Conservation (phyloP, 2,797 vertebrate genomes). For the Philypnodon macrostomus region DNA sequence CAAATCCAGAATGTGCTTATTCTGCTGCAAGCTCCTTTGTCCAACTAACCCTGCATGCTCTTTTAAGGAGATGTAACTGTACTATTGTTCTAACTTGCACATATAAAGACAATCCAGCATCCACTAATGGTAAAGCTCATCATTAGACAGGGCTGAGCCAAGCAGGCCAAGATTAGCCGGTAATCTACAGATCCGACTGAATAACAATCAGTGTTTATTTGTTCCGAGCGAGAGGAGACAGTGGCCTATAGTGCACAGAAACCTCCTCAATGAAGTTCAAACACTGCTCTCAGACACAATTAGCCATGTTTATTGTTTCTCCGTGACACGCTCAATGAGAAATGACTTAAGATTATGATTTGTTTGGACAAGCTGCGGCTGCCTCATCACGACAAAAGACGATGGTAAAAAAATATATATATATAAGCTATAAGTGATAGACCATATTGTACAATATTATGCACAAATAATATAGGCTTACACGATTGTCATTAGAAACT, state of each 20-base stretch:
- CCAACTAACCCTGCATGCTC: slow-evolving; percentile 52
- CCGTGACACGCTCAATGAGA: slow-evolving; percentile 42
- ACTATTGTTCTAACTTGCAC: slow-evolving; percentile 39
- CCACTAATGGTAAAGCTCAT: slow-evolving; percentile 38
- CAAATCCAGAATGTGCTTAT: slow-evolving; percentile 36
- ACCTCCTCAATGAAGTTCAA: slow-evolving; percentile 34
- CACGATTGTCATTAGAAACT: too few relatives aligned
- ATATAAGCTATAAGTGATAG: too few relatives aligned
- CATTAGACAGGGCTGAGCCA: slow-evolving; percentile 34
- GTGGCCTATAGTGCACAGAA: slow-evolving; percentile 19
- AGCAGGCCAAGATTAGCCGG: slow-evolving; percentile 45
- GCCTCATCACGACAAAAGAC: slow-evolving; percentile 22
- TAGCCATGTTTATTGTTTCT: slow-evolving; percentile 71
- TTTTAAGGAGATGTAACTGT: slow-evolving; percentile 31
- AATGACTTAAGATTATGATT: slow-evolving; percentile 68
- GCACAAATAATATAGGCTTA: too few relatives aligned
- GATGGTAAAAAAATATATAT: background rate
- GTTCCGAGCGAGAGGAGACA: slow-evolving; percentile 30
- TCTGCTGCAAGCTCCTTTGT: slow-evolving; percentile 39
- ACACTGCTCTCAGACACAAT: slow-evolving; percentile 55
- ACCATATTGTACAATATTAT: too few relatives aligned
- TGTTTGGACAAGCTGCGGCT: slow-evolving; percentile 62
- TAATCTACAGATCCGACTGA: slow-evolving; percentile 57
- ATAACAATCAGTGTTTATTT: slow-evolving; percentile 71
- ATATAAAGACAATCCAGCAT: slow-evolving; percentile 37